phyloP scores from a whole-genome alignment of 2,113 vertebrate genomes.

The Ictidomys tridecemlineatus region DNA sequence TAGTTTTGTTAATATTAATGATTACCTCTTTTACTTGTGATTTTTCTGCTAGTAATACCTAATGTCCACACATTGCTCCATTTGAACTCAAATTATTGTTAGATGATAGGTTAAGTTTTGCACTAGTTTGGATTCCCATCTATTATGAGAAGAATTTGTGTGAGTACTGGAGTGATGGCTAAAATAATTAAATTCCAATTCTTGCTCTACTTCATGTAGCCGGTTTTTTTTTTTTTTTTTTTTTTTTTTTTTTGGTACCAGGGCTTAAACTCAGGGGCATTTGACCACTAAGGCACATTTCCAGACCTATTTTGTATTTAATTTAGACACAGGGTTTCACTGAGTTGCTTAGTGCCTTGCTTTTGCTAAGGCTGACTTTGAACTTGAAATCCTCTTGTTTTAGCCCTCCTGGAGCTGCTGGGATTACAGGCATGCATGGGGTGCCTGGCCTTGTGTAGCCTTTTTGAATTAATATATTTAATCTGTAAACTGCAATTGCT shows the following conservation, averaged over 20 bases:
- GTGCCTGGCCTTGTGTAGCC: not conserved
- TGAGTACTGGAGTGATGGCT: not conserved
- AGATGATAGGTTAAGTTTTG: not conserved
- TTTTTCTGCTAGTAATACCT: not conserved
- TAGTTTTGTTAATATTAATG: not conserved
- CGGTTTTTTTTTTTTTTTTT: too few relatives aligned
- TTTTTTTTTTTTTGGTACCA: too few relatives aligned
- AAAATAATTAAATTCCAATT: conserved; percentile 39
- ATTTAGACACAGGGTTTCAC: too few relatives aligned
- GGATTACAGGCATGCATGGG: too few relatives aligned
- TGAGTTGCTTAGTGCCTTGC: too few relatives aligned
- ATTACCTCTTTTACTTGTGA: not conserved
- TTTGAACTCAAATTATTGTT: not conserved
- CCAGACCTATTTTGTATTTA: too few relatives aligned
- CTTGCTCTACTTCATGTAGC: not conserved
- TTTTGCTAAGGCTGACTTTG: too few relatives aligned
- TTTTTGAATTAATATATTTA: not conserved
- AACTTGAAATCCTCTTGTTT: too few relatives aligned
- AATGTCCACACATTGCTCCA: not conserved
- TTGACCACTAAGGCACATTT: too few relatives aligned
- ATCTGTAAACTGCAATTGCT: not conserved
- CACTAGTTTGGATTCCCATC: not conserved
- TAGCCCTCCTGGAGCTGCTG: too few relatives aligned
- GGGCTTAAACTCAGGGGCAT: too few relatives aligned
- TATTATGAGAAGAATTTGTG: not conserved